These are phyloP conservation scores for Coreius guichenoti DNA, from an alignment of 2,797 vertebrate genomes.

Conservation along the genomic window DNA sequence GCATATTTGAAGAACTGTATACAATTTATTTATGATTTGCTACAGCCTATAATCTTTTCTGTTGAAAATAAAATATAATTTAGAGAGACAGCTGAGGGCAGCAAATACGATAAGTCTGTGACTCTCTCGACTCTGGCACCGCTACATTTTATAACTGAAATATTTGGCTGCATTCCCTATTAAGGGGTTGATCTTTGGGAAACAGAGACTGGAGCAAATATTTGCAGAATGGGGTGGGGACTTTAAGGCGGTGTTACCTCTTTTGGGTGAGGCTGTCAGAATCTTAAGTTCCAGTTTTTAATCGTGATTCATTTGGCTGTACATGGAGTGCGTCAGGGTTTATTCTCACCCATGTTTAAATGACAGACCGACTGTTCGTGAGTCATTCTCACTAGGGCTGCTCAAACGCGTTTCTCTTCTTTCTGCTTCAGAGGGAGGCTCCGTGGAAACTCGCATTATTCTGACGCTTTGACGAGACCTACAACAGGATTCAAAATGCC, in stretches of 20 bases:
- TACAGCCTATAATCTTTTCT: neutral
- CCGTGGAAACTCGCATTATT: neutral
- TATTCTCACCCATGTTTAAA: conserved; percentile 62
- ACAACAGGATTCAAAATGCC: conserved; percentile 75
- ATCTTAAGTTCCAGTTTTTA: conserved; percentile 46
- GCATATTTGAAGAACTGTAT: neutral
- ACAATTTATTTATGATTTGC: neutral
- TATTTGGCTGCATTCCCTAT: neutral
- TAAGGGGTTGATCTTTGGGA: conserved; percentile 33
- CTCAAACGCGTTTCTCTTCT: conserved; percentile 78
- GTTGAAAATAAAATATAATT: neutral
- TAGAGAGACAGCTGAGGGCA: neutral
- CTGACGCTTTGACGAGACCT: conserved; percentile 51
- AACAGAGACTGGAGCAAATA: conserved; percentile 45
- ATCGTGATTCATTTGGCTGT: conserved; percentile 58
- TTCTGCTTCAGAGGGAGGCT: conserved; percentile 54
- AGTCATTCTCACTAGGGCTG: conserved; percentile 65
- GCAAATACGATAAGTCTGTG: neutral
- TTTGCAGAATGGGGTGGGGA: conserved; percentile 60
- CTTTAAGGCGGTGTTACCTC: conserved; percentile 28
- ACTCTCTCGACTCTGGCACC: neutral
- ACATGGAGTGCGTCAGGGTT: conserved; percentile 40
- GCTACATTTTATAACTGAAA: neutral
- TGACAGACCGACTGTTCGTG: conserved; percentile 37
- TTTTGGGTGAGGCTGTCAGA: conserved; percentile 58